phyloP scores from a whole-genome alignment of 1,140 invertebrate species.

The Drosophila nebulosa region DNA sequence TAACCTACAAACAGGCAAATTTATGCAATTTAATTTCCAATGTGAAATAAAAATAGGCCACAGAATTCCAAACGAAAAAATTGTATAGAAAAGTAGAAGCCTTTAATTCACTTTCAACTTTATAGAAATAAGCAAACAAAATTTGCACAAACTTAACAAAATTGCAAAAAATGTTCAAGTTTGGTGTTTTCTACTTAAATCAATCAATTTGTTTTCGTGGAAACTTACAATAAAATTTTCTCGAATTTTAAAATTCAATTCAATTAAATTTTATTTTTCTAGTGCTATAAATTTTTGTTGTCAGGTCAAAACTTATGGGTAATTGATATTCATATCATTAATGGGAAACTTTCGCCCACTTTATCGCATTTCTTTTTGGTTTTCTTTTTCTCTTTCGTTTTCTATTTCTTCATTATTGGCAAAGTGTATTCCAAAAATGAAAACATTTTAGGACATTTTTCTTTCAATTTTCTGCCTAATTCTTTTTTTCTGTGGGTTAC shows the following conservation, averaged over 20 bases:
- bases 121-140: too few relatives aligned
- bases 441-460: neutral
- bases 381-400: neutral
- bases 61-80: too few relatives aligned
- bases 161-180: too few relatives aligned
- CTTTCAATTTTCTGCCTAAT: neutral
- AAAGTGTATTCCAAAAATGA: slow-evolving; percentile 1
- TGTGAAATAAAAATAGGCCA: too few relatives aligned
- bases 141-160: too few relatives aligned
- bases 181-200: too few relatives aligned
- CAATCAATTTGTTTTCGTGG: too few relatives aligned
- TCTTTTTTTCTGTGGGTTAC: slow-evolving; percentile 12
- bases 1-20: too few relatives aligned
- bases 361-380: neutral
- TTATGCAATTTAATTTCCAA: too few relatives aligned
- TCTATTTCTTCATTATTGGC: neutral
- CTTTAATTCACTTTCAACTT: too few relatives aligned
- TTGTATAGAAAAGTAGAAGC: too few relatives aligned
- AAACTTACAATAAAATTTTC: too few relatives aligned
- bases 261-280: neutral
- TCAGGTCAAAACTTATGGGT: neutral
- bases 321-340: slow-evolving; percentile 20
- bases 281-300: neutral
- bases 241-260: neutral
- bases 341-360: neutral